These are phyloP conservation scores for Amphiprion clarkii DNA, from an alignment of 2,797 vertebrate species.

Conservation along the genomic window DNA sequence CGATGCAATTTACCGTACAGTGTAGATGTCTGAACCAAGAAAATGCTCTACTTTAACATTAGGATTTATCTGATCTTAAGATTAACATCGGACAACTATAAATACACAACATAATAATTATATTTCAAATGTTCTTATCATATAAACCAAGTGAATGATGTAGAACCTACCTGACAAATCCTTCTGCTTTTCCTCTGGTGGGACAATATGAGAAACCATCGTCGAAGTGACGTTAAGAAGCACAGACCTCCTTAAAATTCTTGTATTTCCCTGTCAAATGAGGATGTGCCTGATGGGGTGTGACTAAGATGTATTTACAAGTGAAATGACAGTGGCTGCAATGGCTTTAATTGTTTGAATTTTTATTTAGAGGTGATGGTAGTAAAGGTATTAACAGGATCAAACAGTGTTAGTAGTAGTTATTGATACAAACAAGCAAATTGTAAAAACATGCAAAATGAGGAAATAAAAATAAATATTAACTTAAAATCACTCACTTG, in stretches of 20 bases:
- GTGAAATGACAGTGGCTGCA: background rate
- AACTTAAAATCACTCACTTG: too few relatives aligned
- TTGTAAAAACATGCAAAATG: too few relatives aligned
- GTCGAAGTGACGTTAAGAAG: background rate
- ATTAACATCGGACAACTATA: background rate
- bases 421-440: too few relatives aligned
- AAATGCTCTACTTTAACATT: background rate
- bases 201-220: background rate
- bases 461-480: too few relatives aligned
- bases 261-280: conserved; percentile 9
- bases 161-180: background rate
- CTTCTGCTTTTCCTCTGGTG: background rate
- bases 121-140: background rate
- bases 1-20: too few relatives aligned
- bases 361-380: too few relatives aligned
- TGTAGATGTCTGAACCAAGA: background rate
- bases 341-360: background rate
- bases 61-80: background rate
- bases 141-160: background rate
- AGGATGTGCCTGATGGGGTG: background rate
- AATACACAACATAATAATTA: background rate
- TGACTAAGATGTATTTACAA: background rate
- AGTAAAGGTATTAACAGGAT: too few relatives aligned
- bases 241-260: background rate
- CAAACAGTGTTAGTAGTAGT: background rate